phyloP scores from a whole-genome alignment of 2,888 invertebrate genomes.

The Oscheius sp. region DNA sequence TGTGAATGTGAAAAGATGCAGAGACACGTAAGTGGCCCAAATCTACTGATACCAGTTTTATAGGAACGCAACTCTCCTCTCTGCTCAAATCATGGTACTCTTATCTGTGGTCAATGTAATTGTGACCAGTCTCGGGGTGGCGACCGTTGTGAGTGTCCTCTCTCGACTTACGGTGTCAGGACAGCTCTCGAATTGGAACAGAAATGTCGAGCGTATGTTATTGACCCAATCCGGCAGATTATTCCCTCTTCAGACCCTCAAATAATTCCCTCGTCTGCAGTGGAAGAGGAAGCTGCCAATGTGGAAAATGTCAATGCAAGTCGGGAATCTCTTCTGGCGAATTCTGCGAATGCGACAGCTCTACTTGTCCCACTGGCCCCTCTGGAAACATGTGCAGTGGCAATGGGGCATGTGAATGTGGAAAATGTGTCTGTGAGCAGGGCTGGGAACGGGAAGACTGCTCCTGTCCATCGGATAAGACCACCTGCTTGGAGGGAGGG shows the following conservation, averaged over 20 bases:
- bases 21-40: constrained; percentile 39
- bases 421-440: constrained; percentile 67
- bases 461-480: constrained; percentile 57
- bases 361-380: constrained; percentile 58
- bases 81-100: constrained; percentile 63
- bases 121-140: constrained; percentile 61
- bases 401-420: constrained; percentile 70
- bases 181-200: constrained; percentile 57
- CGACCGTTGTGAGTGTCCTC: constrained; percentile 62
- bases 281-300: constrained; percentile 63
- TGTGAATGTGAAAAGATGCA: constrained; percentile 71
- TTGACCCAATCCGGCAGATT: not conserved
- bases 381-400: constrained; percentile 63
- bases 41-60: constrained; percentile 24
- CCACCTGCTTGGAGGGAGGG: constrained; percentile 63
- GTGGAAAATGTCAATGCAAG: constrained; percentile 66
- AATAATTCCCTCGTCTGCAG: constrained; percentile 56
- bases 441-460: constrained; percentile 68
- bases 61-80: constrained; percentile 64
- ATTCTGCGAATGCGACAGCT: constrained; percentile 70
- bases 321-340: constrained; percentile 56
- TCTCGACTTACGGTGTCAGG: constrained; percentile 58
- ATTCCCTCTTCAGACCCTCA: constrained; percentile 35
- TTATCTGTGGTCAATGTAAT: constrained; percentile 67
- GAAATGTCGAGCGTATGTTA: constrained; percentile 60